Evolutionary conservation across 2,113 vertebrate genomes (phyloP).

Genomic region (Hippocampus comes): DNA sequence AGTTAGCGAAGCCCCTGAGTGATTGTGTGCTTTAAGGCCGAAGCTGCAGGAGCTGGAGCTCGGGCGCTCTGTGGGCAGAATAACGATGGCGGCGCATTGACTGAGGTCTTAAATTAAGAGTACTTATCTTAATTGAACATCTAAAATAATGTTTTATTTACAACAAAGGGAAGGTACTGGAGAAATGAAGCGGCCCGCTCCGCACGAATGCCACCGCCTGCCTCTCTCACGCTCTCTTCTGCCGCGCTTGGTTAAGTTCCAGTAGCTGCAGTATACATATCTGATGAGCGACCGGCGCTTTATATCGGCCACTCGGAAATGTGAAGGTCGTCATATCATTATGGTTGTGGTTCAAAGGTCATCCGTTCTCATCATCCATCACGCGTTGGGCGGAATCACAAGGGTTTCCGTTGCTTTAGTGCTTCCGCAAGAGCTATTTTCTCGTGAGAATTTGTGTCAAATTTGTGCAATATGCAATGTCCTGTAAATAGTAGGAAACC

Average conservation of each 20-base stretch:
- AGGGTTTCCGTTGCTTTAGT: background rate
- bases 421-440: background rate
- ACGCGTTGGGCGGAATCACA: conserved; percentile 14
- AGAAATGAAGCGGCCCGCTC: conserved; percentile 59
- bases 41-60: conserved; percentile 55
- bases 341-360: conserved; percentile 41
- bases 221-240: conserved; percentile 33
- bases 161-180: conserved; percentile 72
- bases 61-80: conserved; percentile 65
- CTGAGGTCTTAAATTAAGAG: conserved; percentile 78
- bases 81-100: conserved; percentile 73
- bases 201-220: conserved; percentile 40
- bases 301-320: conserved; percentile 35
- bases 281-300: conserved; percentile 49
- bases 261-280: conserved; percentile 62
- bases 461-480: background rate
- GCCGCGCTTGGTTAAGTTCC: conserved; percentile 55
- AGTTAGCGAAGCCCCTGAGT: conserved; percentile 64
- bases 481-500: background rate
- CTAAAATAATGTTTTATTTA: conserved; percentile 81
- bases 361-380: conserved; percentile 16
- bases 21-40: conserved; percentile 67
- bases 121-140: conserved; percentile 83
- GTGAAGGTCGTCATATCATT: conserved; percentile 41
- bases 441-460: background rate